Base-by-base conservation (phyloP, 2,113 vertebrate species). In the Phoxinus phoxinus region DNA sequence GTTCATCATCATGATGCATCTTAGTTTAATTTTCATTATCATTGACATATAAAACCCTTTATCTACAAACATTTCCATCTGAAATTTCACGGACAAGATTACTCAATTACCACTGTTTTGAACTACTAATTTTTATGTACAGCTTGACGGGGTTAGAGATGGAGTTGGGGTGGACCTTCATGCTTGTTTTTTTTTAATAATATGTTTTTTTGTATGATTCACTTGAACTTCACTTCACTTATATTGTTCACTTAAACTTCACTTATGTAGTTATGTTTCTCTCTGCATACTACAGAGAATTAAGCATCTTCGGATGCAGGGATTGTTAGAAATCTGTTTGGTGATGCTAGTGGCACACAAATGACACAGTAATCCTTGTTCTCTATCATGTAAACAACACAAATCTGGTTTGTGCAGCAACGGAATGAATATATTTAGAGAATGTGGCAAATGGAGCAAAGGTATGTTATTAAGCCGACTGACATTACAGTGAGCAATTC, bases 391-490 rank as follows among this genome's bases (percentile, higher is more conserved):
- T 81, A 81, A 81, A 81, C 80, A 41, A 81, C 63, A 67, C 8
- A 69, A 69, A 51, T 81, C 27, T 30, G 17, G 27, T n/a, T 69
- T 81, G 44, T 23, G 3, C 17, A 15, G 6, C 32, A 51, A 46
- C 13, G 4, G 15, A 48, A 23, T 61, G 13, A 80, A 80, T 63
- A 61, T 80, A 80, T 61, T 61, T 81, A 48, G 46, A 69, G 25
- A 67, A 51, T 51, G 80, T 46, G 44, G 27, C 61, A 46, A 81
- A 81, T 69, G 61, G 80, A 51, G 63, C 61, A 81, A 23, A 81
- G 80, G 61, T n/a, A 83, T 83, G 51, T 73, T 37, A 72, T 83
- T 72, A 83, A 51, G 61, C 19, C 67, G n/a, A 53, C 81, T 83
- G 63, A 58, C 67, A 72, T 83, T 72, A 83, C 67, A 56, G 23